Conservation (phyloP, 2,888 invertebrate genomes). For the Didymodactylos carnosus region DNA sequence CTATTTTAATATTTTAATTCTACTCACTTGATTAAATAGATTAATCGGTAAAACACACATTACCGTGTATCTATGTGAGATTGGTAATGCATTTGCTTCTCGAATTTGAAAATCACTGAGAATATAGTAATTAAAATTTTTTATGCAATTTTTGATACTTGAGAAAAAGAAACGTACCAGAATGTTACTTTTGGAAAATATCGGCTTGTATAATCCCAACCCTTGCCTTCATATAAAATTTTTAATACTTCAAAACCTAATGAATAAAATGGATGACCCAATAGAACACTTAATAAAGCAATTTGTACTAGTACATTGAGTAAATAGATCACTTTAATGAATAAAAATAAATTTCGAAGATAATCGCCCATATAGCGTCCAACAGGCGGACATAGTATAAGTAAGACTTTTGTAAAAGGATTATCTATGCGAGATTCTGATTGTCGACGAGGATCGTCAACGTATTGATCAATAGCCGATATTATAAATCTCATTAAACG, state of each 20-base stretch:
- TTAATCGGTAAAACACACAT: slow-evolving; percentile 18
- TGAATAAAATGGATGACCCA: slow-evolving; percentile 12
- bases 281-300: slow-evolving; percentile 2
- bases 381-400: neutral
- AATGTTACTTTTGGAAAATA: slow-evolving; percentile 14
- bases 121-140: neutral
- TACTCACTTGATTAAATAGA: slow-evolving; percentile 8
- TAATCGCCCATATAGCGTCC: slow-evolving; percentile 14
- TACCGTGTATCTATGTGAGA: slow-evolving; percentile 14
- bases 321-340: slow-evolving; percentile 6
- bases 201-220: slow-evolving; percentile 10
- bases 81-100: slow-evolving; percentile 1
- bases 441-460: slow-evolving; percentile 14
- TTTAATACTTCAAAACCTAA: slow-evolving; percentile 9
- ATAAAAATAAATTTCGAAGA: slow-evolving; percentile 12
- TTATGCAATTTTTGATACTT: neutral
- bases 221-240: slow-evolving; percentile 4
- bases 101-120: slow-evolving; percentile 12
- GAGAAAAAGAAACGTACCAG: neutral
- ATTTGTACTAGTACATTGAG: slow-evolving; percentile 4
- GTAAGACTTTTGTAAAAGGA: neutral
- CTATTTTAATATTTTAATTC: neutral
- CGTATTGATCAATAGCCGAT: slow-evolving; percentile 13
- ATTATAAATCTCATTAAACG: slow-evolving; percentile 10
- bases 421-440: neutral